Conservation (phyloP, 2,113 vertebrate species). For the Hipposideros armiger region DNA sequence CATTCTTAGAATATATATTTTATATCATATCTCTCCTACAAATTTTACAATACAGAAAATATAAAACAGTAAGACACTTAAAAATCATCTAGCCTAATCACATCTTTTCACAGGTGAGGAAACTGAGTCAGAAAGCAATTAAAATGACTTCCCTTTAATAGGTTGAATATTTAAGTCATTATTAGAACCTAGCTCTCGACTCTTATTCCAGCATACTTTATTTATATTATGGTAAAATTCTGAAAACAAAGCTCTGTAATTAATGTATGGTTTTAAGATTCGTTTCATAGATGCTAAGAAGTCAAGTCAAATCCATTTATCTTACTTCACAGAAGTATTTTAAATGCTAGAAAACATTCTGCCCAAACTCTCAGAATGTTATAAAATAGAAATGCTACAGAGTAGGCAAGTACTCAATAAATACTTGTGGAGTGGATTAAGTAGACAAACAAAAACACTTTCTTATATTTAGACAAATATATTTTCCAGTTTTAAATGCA, state of each 20-base stretch:
- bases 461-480: not conserved
- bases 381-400: not conserved
- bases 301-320: constrained; percentile 31
- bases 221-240: not conserved
- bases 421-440: not conserved
- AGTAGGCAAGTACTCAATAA: not conserved
- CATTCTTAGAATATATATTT: not conserved
- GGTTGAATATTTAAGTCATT: not conserved
- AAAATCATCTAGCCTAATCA: not conserved
- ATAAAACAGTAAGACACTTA: not conserved
- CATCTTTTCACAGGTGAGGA: constrained; percentile 32
- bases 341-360: constrained; percentile 46
- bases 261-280: constrained; percentile 6
- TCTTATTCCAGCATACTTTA: not conserved
- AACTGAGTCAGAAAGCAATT: not conserved
- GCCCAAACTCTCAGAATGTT: not conserved
- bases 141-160: not conserved
- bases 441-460: constrained; percentile 31
- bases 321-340: not conserved
- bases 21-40: not conserved
- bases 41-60: not conserved
- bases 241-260: constrained; percentile 12
- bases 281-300: not conserved
- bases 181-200: not conserved
- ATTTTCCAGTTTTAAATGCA: constrained; percentile 23